Base-by-base conservation (phyloP, 2,888 invertebrate genomes). In the Microplitis manilae region DNA sequence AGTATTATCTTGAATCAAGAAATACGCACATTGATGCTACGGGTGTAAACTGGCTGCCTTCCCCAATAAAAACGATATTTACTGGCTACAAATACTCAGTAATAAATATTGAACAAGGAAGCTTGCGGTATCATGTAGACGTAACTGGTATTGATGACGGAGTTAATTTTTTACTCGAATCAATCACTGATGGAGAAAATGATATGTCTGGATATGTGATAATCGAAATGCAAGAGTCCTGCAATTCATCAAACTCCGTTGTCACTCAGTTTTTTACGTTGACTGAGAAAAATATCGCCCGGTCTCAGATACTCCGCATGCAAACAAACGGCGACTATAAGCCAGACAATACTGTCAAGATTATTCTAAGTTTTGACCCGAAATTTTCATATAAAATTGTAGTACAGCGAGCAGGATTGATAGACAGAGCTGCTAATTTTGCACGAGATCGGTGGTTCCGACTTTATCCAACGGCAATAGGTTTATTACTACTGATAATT, bases 311-410 rank as follows among this genome's bases (percentile, higher is more conserved):
- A 84, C 81, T 95, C 20, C 86, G 92, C 92, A 82, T 90, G 93
- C 20, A 93, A 92, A 77, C 91, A 90, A 82, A 90, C 92, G 60
- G 77, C 64, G 38, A 40, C 5, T 50, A 92, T 92, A 84, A 87
- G 90, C 69, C 40, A 60, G 78, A 30, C 71, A 17, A 20, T 65
- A 89, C 91, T 0, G 92, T 93, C 0, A 90, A 90, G 82, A 87
- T 96, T 4, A 92, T 92, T 71, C 84, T 96, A 17, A 91, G 93
- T 72, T 90, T 95, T 82, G 95, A 95, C 87, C 94, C 95, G 5
- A 90, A 91, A 62, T 96, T 96, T 86, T 92, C 92, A n/a, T 96
- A 94, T 85, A 91, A 90, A 69, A 83, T 90, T 70, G 81, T 81
- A 38, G 79, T 89, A n/a, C 88, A 92, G 90, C 83, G 88, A 88